Evolutionary conservation across 2,888 invertebrate species (phyloP).

Genomic region (Spodoptera littoralis): DNA sequence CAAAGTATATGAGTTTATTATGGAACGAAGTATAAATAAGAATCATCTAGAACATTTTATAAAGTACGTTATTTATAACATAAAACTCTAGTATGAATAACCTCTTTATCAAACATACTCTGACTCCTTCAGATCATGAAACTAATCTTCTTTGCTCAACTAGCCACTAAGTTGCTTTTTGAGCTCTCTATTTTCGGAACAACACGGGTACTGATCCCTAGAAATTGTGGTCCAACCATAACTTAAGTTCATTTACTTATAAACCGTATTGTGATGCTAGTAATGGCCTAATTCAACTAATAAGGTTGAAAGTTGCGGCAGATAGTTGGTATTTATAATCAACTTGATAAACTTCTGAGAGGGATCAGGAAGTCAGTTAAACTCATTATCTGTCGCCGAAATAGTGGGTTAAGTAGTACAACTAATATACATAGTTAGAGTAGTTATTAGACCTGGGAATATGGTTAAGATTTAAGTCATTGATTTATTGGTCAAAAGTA

Average conservation of each 20-base stretch:
- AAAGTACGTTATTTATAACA: no score
- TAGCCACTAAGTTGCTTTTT: no score
- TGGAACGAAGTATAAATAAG: no score
- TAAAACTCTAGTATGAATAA: no score
- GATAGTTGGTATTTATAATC: constrained; percentile 33
- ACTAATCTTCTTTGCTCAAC: no score
- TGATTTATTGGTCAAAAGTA: no score
- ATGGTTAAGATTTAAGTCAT: background rate
- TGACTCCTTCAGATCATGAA: no score
- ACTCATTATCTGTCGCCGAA: constrained; percentile 34
- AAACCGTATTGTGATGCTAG: background rate
- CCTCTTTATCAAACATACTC: no score
- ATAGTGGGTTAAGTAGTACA: constrained; percentile 5
- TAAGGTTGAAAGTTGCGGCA: constrained; percentile 15
- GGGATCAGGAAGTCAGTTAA: constrained; percentile 44
- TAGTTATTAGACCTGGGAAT: constrained; percentile 10
- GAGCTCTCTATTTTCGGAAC: no score
- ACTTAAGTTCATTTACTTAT: background rate
- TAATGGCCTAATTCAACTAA: constrained; percentile 16
- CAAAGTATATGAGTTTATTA: no score
- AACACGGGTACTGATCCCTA: no score
- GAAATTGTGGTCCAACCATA: background rate
- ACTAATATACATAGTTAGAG: background rate
- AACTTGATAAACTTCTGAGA: constrained; percentile 41
- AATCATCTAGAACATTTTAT: no score